Conservation (phyloP, 1,140 invertebrate species). For the Drosophila persimilis region DNA sequence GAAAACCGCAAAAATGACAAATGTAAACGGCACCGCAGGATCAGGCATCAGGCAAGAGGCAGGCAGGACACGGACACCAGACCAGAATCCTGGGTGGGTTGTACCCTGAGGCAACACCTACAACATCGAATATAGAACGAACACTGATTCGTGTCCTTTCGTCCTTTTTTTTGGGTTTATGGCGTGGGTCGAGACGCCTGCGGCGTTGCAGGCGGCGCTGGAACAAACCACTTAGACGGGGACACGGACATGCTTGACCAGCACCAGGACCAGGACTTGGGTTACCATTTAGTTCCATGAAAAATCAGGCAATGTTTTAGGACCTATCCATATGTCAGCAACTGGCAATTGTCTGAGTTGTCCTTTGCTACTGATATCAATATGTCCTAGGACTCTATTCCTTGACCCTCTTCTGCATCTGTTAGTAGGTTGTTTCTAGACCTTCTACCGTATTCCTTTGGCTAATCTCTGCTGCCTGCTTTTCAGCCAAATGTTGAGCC, state of each 20-base stretch:
- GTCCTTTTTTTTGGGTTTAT: constrained; percentile 31
- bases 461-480: constrained; percentile 32
- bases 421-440: constrained; percentile 19
- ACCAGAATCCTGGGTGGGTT: constrained; percentile 56
- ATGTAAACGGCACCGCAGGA: constrained; percentile 72
- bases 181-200: constrained; percentile 51
- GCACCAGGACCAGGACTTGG: constrained; percentile 26
- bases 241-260: constrained; percentile 58
- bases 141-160: constrained; percentile 46
- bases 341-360: constrained; percentile 68
- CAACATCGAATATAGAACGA: constrained; percentile 11
- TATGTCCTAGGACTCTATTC: constrained; percentile 9
- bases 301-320: constrained; percentile 44
- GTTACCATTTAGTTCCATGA: constrained; percentile 55
- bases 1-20: constrained; percentile 74
- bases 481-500: constrained; percentile 54
- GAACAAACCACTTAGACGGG: constrained; percentile 58
- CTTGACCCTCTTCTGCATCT: constrained; percentile 37
- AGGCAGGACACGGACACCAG: constrained; percentile 13
- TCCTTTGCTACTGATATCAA: constrained; percentile 57
- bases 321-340: constrained; percentile 62
- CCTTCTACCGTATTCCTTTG: constrained; percentile 45
- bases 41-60: constrained; percentile 1
- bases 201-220: constrained; percentile 73
- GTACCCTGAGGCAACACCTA: constrained; percentile 66